A percentile compares a stretch with the other conserved stretches of the same genome.
Evolutionary conservation across 2,113 vertebrate species (phyloP).

Genomic region (Bettongia penicillata): DNA sequence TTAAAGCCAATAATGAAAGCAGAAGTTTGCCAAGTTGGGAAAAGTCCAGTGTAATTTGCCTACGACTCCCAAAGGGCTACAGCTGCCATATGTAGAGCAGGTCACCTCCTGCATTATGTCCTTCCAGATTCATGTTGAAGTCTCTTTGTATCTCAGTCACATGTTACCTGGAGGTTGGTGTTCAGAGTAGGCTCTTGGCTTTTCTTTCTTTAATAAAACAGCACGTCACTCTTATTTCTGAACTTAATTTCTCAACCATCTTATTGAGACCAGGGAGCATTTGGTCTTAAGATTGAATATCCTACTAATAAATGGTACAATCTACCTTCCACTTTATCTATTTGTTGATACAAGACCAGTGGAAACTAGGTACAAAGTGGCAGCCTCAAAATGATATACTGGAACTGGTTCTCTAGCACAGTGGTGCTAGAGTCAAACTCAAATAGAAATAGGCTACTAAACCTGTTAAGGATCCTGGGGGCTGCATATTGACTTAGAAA

Average conservation of each 20-base stretch:
- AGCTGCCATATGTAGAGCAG: background rate
- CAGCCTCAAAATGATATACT: background rate
- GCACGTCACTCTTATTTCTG: background rate
- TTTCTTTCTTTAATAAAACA: constrained; percentile 1
- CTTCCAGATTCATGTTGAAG: background rate
- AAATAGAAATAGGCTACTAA: background rate
- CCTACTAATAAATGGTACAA: background rate
- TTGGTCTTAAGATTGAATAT: background rate
- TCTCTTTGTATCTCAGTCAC: background rate
- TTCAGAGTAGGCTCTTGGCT: constrained; percentile 63
- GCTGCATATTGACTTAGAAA: background rate
- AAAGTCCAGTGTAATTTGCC: background rate
- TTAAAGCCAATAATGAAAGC: background rate
- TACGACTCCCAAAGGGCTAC: background rate
- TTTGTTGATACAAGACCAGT: background rate
- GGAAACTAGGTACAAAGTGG: background rate
- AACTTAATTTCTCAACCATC: background rate
- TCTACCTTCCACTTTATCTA: background rate
- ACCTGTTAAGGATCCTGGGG: background rate
- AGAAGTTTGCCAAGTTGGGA: background rate
- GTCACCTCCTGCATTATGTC: background rate
- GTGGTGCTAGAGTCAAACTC: background rate
- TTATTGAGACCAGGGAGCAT: background rate
- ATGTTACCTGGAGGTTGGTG: background rate
- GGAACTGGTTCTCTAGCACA: background rate